Conservation (phyloP, 2,113 vertebrate species). For the Orcinus orca region DNA sequence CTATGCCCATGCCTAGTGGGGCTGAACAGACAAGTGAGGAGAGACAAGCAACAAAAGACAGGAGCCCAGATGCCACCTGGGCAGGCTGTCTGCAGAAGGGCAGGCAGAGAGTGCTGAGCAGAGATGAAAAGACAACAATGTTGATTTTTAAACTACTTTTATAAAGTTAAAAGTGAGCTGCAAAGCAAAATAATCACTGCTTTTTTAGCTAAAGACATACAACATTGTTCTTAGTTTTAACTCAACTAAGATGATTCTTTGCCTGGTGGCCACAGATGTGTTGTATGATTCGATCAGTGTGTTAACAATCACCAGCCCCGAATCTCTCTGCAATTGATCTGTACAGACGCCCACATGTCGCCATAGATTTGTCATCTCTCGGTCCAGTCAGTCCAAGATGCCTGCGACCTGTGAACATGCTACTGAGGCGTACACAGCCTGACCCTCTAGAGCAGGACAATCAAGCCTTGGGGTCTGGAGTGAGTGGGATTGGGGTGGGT, state of each 20-base stretch:
- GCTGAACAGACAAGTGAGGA: not conserved
- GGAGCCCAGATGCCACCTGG: not conserved
- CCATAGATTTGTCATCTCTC: fast-evolving
- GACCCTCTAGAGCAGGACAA: not conserved
- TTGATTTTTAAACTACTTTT: not conserved
- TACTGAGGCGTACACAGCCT: not conserved
- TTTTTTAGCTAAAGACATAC: not conserved
- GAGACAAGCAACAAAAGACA: not conserved
- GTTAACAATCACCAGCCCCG: not conserved
- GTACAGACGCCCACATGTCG: not conserved
- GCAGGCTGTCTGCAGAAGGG: not conserved
- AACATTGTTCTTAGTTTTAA: not conserved
- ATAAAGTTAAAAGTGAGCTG: not conserved
- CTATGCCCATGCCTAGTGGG: not conserved
- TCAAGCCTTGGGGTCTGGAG: not conserved
- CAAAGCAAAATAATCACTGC: not conserved
- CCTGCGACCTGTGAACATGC: not conserved
- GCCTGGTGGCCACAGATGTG: not conserved
- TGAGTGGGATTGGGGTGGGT: no score
- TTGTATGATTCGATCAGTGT: fast-evolving
- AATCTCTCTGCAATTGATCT: not conserved
- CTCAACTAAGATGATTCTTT: not conserved
- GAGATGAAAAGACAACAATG: not conserved
- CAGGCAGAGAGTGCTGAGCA: not conserved
- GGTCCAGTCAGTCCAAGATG: not conserved